Conservation (phyloP, 2,888 invertebrate species). For the Standfussiana lucernea region DNA sequence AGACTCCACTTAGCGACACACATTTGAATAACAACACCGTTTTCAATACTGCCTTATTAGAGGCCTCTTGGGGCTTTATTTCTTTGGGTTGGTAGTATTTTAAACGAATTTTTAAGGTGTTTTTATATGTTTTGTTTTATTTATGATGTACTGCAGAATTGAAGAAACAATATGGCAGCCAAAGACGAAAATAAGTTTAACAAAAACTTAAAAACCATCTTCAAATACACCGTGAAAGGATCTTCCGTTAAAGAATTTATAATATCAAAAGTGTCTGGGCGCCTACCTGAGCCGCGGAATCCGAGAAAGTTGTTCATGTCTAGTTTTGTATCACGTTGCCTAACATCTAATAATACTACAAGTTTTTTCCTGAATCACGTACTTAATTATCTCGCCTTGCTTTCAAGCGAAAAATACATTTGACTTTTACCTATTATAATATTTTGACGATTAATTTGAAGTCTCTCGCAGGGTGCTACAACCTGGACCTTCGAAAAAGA, state of each 20-base stretch:
- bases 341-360: slow-evolving; percentile 59
- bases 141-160: slow-evolving; percentile 1
- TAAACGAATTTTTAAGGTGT: not conserved
- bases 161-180: slow-evolving; percentile 3
- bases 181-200: slow-evolving; percentile 27
- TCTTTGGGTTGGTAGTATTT: slow-evolving; percentile 11
- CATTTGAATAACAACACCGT: slow-evolving; percentile 48
- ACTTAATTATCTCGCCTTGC: slow-evolving; percentile 19
- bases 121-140: slow-evolving; percentile 11
- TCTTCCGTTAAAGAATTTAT: slow-evolving; percentile 64
- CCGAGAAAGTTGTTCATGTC: slow-evolving; percentile 77
- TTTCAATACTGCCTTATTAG: slow-evolving; percentile 42
- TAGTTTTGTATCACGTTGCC: slow-evolving; percentile 69
- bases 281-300: slow-evolving; percentile 75
- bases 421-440: not conserved
- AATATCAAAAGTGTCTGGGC: slow-evolving; percentile 62
- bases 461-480: not conserved
- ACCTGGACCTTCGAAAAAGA: not conserved
- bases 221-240: slow-evolving; percentile 60
- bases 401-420: not conserved
- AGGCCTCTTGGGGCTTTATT: slow-evolving; percentile 24
- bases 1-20: slow-evolving; percentile 53
- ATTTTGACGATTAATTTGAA: not conserved
- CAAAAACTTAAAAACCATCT: slow-evolving; percentile 38
- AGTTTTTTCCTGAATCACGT: slow-evolving; percentile 37